These are phyloP conservation scores for Caenorhabditis doughertyi DNA, from an alignment of 2,888 invertebrate species.

Conservation along the genomic window DNA sequence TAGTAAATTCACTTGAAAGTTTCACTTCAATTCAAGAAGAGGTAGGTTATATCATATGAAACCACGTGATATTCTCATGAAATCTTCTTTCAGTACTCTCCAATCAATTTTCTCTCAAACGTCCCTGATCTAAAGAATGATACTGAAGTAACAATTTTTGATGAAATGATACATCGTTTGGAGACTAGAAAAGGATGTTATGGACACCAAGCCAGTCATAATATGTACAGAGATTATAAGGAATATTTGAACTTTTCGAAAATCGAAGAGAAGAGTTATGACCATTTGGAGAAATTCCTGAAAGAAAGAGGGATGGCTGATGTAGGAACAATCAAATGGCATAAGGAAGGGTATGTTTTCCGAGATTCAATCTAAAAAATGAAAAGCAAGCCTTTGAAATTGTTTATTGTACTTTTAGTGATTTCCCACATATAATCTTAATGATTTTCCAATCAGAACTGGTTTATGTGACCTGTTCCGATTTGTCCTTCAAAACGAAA, in stretches of 20 bases:
- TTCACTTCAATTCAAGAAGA: constrained; percentile 74
- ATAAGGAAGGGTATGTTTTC: constrained; percentile 51
- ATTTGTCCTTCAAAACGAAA: constrained; percentile 14
- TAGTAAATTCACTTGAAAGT: constrained; percentile 70
- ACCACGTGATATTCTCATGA: constrained; percentile 23
- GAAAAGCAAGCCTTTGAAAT: not conserved
- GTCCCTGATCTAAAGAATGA: constrained; percentile 72
- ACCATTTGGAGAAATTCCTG: constrained; percentile 66
- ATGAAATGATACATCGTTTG: constrained; percentile 69
- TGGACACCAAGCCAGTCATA: constrained; percentile 66
- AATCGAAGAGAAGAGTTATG: constrained; percentile 34
- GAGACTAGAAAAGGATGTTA: constrained; percentile 72
- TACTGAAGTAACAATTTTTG: constrained; percentile 62
- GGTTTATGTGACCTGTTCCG: constrained; percentile 26
- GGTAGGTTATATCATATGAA: constrained; percentile 42
- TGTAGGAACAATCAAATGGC: constrained; percentile 68
- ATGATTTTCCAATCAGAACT: not conserved
- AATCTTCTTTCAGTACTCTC: constrained; percentile 71
- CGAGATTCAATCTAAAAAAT: not conserved
- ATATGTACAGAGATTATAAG: constrained; percentile 74
- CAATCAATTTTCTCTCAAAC: constrained; percentile 77
- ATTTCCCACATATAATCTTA: not conserved
- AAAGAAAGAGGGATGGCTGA: constrained; percentile 67
- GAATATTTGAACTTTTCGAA: constrained; percentile 42
- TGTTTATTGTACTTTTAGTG: constrained; percentile 5